These are phyloP conservation scores for Palythoa caribaeorum DNA, from an alignment of 92 coral and sea anemone genomes.

Conservation along the genomic window DNA sequence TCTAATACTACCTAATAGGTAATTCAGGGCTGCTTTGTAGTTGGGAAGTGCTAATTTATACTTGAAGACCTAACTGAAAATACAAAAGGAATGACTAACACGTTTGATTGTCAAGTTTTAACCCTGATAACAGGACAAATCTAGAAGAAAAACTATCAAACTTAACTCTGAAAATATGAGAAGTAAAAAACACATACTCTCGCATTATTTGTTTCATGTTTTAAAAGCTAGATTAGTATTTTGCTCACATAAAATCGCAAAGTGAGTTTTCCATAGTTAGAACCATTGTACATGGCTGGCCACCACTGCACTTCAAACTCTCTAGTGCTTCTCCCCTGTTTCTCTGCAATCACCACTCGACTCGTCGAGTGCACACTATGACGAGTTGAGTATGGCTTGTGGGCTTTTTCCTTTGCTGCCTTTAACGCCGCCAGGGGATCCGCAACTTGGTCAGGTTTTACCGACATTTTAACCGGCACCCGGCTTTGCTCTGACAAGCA, in stretches of 20 bases:
- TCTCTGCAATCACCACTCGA: not conserved
- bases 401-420: slow-evolving; percentile 6
- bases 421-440: not conserved
- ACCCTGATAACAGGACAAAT: too few relatives aligned
- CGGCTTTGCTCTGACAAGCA: slow-evolving; percentile 4
- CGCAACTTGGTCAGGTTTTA: too few relatives aligned
- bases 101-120: too few relatives aligned
- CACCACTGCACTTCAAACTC: slow-evolving; percentile 7
- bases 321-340: slow-evolving; percentile 1
- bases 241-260: slow-evolving; percentile 1
- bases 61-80: not conserved
- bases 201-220: too few relatives aligned
- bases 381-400: not conserved
- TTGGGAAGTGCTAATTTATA: not conserved
- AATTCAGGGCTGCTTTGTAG: not conserved
- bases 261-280: slow-evolving; percentile 18
- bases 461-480: slow-evolving; percentile 5
- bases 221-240: too few relatives aligned
- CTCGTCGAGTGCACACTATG: not conserved
- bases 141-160: too few relatives aligned
- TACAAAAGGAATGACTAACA: too few relatives aligned
- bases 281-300: slow-evolving; percentile 8
- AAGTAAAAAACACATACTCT: too few relatives aligned
- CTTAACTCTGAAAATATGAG: too few relatives aligned
- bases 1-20: not conserved